Percentiles rank a stretch among this genome's conserved stretches.
Evolutionary conservation across 1,140 invertebrate species (phyloP).

Genomic region (Diachasmimorpha longicaudata): DNA sequence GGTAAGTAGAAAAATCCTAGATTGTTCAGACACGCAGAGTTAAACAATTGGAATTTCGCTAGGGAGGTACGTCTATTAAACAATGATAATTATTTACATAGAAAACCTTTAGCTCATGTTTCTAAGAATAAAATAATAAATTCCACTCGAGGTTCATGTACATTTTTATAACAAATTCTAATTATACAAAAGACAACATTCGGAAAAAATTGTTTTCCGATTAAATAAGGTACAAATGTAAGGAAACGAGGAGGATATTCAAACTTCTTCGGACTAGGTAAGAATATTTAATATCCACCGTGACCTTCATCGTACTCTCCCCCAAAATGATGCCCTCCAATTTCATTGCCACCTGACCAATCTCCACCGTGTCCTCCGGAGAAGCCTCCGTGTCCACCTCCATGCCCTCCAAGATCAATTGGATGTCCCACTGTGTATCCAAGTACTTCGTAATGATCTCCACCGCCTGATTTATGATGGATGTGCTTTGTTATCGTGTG

Average conservation of each 20-base stretch:
- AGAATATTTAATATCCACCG: background rate
- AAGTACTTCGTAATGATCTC: conserved; percentile 50
- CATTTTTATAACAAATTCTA: background rate
- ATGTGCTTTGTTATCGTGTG: conserved; percentile 57
- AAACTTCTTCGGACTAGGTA: background rate
- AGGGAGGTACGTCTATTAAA: too few relatives aligned
- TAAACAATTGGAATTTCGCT: too few relatives aligned
- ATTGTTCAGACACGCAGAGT: too few relatives aligned
- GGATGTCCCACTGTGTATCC: conserved; percentile 55
- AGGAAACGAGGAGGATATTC: too few relatives aligned
- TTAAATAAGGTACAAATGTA: too few relatives aligned
- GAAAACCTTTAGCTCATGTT: too few relatives aligned
- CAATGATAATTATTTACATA: too few relatives aligned
- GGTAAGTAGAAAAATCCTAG: too few relatives aligned
- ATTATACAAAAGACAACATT: background rate
- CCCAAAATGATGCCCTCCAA: conserved; percentile 26
- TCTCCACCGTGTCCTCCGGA: conserved; percentile 37
- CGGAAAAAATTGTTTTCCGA: background rate
- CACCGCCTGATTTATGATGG: conserved; percentile 42
- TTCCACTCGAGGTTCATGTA: background rate
- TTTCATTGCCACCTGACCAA: conserved; percentile 39
- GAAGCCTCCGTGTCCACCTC: conserved; percentile 32
- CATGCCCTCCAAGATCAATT: conserved; percentile 40
- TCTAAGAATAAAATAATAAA: too few relatives aligned
- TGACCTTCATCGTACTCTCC: background rate